Evolutionary conservation across 2,888 invertebrate species (phyloP).

Genomic region (Philaethria dido): DNA sequence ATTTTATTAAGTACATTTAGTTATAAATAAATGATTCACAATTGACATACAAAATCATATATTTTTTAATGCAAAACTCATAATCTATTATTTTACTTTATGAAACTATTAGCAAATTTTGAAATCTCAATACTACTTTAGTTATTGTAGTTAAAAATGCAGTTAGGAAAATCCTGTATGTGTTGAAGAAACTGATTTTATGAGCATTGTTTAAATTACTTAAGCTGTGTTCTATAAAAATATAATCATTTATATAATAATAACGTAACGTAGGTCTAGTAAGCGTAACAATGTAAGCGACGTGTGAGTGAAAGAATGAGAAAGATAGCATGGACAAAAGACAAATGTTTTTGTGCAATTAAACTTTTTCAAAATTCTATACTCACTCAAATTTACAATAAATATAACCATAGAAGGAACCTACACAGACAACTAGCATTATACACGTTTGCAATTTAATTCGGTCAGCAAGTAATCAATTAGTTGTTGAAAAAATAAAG

Average conservation of each 20-base stretch:
- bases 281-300: too few relatives aligned
- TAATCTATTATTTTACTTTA: neutral
- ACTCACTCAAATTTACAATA: too few relatives aligned
- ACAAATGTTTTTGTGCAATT: too few relatives aligned
- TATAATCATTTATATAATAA: neutral
- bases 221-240: neutral
- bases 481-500: too few relatives aligned
- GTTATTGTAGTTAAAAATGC: neutral
- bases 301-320: too few relatives aligned
- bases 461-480: neutral
- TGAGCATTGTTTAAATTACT: neutral
- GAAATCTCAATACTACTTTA: neutral
- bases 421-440: neutral
- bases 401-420: neutral
- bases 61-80: neutral
- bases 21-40: neutral
- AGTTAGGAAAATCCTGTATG: neutral
- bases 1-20: neutral
- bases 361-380: too few relatives aligned
- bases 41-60: neutral
- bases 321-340: too few relatives aligned
- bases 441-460: neutral
- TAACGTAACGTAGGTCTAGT: neutral
- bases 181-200: neutral
- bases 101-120: neutral